A percentile compares a stretch with the other conserved stretches of the same genome.
Evolutionary conservation across 1,140 invertebrate species (phyloP).

Genomic region (Lepidotrigona ventralis): DNA sequence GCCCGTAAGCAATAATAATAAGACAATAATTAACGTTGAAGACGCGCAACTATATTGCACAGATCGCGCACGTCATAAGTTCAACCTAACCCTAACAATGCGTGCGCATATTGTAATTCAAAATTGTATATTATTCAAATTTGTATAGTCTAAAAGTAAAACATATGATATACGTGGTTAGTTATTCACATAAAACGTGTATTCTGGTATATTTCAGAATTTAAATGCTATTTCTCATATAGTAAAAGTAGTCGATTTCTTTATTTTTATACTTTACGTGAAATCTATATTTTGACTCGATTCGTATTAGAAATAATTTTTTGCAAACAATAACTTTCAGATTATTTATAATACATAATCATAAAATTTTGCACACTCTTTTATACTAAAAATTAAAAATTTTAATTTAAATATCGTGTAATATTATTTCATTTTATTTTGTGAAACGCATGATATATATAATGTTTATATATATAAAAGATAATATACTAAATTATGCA

Average conservation of each 20-base stretch:
- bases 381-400: background rate
- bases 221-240: background rate
- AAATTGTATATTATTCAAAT: conserved; percentile 22
- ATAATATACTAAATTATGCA: background rate
- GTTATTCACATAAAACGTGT: background rate
- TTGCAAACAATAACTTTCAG: background rate
- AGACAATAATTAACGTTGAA: conserved; percentile 58
- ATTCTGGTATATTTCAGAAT: background rate
- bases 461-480: background rate
- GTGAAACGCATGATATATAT: background rate
- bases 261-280: background rate
- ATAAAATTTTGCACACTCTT: background rate
- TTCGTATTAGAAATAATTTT: background rate
- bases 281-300: background rate
- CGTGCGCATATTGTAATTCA: conserved; percentile 57
- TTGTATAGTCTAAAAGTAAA: background rate
- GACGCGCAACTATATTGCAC: conserved; percentile 48
- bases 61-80: conserved; percentile 62
- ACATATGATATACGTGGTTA: background rate
- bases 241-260: background rate
- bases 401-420: background rate
- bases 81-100: conserved; percentile 62
- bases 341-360: background rate
- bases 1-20: conserved; percentile 39
- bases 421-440: background rate